Conservation (phyloP, 1,140 invertebrate genomes). For the Trichomalopsis sarcophagae region DNA sequence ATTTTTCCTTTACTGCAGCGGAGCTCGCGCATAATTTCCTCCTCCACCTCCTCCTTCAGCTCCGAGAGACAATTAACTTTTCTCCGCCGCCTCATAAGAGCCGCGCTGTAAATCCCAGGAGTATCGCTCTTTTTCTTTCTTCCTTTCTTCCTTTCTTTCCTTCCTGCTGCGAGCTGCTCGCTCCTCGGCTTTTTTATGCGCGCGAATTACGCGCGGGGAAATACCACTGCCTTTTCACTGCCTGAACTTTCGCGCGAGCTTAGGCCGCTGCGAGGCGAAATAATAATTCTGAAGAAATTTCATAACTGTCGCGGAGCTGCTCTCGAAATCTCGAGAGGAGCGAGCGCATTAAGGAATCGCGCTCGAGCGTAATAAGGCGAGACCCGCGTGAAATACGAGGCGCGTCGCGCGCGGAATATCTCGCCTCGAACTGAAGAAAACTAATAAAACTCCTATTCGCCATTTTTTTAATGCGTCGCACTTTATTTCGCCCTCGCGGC, state of each 20-base stretch:
- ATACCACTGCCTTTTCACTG: conserved; percentile 47
- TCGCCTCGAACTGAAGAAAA: conserved; percentile 8
- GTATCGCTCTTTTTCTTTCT: not conserved
- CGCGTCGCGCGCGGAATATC: conserved; percentile 14
- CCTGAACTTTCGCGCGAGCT: conserved; percentile 56
- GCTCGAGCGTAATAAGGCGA: conserved; percentile 41
- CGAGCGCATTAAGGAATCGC: conserved; percentile 34
- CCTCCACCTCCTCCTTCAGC: not conserved
- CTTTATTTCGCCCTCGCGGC: not conserved
- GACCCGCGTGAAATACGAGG: conserved; percentile 39
- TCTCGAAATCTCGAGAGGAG: conserved; percentile 36
- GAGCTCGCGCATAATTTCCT: conserved; percentile 26
- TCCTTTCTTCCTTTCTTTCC: not conserved
- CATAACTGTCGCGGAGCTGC: conserved; percentile 68
- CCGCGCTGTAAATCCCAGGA: conserved; percentile 34
- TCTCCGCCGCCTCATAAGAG: conserved; percentile 36
- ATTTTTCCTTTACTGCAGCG: conserved; percentile 40
- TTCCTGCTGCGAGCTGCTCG: conserved; percentile 5
- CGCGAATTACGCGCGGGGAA: conserved; percentile 37
- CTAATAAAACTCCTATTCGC: conserved; percentile 54
- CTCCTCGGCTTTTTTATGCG: not conserved
- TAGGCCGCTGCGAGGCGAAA: conserved; percentile 62
- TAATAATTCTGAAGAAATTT: conserved; percentile 74
- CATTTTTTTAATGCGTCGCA: conserved; percentile 45
- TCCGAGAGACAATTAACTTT: conserved; percentile 46